A percentile compares a stretch with the other conserved stretches of the same genome.
These are phyloP conservation scores for Sinocyclocheilus anophthalmus DNA, from an alignment of 2,113 vertebrate species.

Conservation along the genomic window DNA sequence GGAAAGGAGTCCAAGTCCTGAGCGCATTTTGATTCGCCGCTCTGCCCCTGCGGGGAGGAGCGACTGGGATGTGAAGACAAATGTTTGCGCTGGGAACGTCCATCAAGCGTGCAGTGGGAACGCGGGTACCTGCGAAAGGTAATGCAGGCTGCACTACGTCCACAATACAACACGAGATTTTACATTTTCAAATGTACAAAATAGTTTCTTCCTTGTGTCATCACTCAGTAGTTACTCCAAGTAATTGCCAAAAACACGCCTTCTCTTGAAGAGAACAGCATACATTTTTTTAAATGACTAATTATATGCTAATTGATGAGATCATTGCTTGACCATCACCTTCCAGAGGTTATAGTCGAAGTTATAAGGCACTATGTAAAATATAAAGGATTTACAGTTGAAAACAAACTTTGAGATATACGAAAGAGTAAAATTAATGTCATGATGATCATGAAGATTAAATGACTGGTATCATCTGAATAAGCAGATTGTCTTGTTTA, in stretches of 20 bases:
- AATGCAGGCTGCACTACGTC: conserved; percentile 10
- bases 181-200: neutral
- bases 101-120: conserved; percentile 30
- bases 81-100: conserved; percentile 55
- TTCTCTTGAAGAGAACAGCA: neutral
- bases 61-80: conserved; percentile 50
- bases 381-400: neutral
- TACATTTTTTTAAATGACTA: too few relatives aligned
- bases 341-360: neutral
- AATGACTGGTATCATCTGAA: neutral
- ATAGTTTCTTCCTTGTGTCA: neutral
- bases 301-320: neutral
- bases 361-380: neutral
- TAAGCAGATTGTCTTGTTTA: neutral
- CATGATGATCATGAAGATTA: neutral
- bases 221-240: neutral
- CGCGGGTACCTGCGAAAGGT: conserved; percentile 56
- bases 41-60: conserved; percentile 50
- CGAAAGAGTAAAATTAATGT: neutral
- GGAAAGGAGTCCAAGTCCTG: conserved; percentile 54
- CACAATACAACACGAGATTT: too few relatives aligned
- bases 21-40: conserved; percentile 57
- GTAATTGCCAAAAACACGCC: neutral
- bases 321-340: neutral
- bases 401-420: neutral